Percentiles rank a stretch among this genome's conserved stretches.
Conservation (phyloP, 53 echinoderm and acorn worm species). For the Antedon mediterranea region DNA sequence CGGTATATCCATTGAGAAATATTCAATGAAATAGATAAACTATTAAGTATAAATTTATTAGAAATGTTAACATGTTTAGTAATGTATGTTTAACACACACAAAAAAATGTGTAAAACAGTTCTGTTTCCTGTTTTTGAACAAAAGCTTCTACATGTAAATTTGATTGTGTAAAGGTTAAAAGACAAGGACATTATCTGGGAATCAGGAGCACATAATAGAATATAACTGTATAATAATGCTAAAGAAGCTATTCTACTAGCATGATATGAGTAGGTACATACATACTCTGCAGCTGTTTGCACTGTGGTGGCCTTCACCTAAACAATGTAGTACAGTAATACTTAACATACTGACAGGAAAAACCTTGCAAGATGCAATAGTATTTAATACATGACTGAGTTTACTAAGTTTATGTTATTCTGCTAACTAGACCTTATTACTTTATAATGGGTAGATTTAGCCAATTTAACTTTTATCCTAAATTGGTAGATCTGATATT, state of each 20-base stretch:
- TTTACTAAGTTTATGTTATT: too few species aligned
- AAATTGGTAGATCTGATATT: too few species aligned
- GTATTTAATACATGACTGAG: neutral
- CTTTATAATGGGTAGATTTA: neutral
- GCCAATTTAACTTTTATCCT: neutral
- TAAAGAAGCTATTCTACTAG: too few species aligned
- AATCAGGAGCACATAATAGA: neutral
- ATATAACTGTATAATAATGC: neutral
- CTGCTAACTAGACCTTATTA: neutral
- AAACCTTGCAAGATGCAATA: neutral
- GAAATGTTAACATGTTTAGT: too few species aligned
- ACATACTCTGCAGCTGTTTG: neutral
- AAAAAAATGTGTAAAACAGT: too few species aligned
- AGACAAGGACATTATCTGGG: neutral
- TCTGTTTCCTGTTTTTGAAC: neutral
- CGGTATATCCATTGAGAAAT: too few species aligned
- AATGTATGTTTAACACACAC: too few species aligned
- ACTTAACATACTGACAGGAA: neutral
- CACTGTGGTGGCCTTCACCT: neutral
- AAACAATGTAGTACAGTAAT: too few species aligned
- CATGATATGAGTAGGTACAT: too few species aligned
- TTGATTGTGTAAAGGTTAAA: neutral
- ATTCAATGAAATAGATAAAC: too few species aligned
- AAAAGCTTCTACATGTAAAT: neutral
- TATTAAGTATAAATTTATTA: too few species aligned